Base-by-base conservation (phyloP, 2,888 invertebrate species). In the Drosophila mayaguana region DNA sequence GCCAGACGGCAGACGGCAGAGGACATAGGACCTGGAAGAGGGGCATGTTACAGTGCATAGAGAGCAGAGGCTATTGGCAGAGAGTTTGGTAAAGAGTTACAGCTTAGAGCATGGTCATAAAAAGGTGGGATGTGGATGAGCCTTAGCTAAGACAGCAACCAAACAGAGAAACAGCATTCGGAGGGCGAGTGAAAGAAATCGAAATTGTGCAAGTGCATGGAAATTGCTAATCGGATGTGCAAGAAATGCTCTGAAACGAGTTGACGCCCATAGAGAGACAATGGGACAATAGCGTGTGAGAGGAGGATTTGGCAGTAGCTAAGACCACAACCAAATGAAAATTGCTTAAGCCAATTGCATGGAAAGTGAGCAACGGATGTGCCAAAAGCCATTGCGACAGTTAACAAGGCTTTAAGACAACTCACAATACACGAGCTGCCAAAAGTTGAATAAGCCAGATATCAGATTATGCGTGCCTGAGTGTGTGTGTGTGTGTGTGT, bases 321-420 rank as follows among this genome's bases (percentile, higher is more conserved):
- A 38, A 64, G 64, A 66, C 76, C 62, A 71, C 68, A 78, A 66
- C 57, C 63, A 64, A 78, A 80, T 60, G 76, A 60, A 86, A 86
- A 88, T 80, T 80, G 87, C 83, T 83, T 71, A 78, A 83, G 87
- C 83, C 83, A 83, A 83, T 83, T 83, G 89, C 87, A 80, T 80
- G 81, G 89, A 88, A 88, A 83, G 56, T 65, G 67, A 54, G 63
- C 51, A 64, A 57, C 64, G 75, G 71, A 72, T 88, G 78, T 86
- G 65, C 62, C 72, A 67, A 83, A 86, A 73, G 78, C 81, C 86
- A 66, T 68, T 75, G 64, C 69, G 87, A 88, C 83, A 88, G 83
- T 86, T 88, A 88, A 80, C 78, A 80, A 56, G 78, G 64, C 80
- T 78, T 80, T 71, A 66, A 67, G 63, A 54, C 66, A 43, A 51